phyloP scores from a whole-genome alignment of 2,888 invertebrate genomes.

The Sphecodes monilicornis region DNA sequence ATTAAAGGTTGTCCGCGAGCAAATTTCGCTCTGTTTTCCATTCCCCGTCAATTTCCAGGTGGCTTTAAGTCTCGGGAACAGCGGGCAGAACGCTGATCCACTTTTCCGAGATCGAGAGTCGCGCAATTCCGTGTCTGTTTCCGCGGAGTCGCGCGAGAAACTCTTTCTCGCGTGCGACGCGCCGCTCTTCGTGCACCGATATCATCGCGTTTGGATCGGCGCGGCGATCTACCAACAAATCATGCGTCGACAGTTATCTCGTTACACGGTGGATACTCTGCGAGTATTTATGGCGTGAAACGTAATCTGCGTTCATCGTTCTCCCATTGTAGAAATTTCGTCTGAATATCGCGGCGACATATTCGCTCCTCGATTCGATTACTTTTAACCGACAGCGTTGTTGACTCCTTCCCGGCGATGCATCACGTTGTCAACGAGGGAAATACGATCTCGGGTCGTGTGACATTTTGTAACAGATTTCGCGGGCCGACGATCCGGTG shows the following conservation, averaged over 20 bases:
- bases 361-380: constrained; percentile 13
- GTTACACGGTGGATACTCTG: constrained; percentile 43
- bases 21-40: background rate
- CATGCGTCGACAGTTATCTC: constrained; percentile 54
- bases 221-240: constrained; percentile 41
- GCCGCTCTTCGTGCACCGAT: constrained; percentile 13
- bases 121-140: constrained; percentile 29
- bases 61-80: background rate
- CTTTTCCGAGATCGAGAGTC: constrained; percentile 34
- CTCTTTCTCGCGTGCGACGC: constrained; percentile 9
- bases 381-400: background rate
- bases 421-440: background rate
- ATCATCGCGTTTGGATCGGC: constrained; percentile 41
- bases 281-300: constrained; percentile 36
- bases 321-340: constrained; percentile 27
- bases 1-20: background rate
- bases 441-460: background rate
- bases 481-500: background rate
- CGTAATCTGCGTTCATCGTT: constrained; percentile 27
- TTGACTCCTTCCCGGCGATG: background rate
- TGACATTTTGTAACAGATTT: background rate
- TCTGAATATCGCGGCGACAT: constrained; percentile 16
- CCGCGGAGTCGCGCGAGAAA: constrained; percentile 21
- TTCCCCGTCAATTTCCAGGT: background rate
- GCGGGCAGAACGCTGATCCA: constrained; percentile 27